These are phyloP conservation scores for Cydia pomonella DNA, from an alignment of 1,140 invertebrate species.

Conservation along the genomic window DNA sequence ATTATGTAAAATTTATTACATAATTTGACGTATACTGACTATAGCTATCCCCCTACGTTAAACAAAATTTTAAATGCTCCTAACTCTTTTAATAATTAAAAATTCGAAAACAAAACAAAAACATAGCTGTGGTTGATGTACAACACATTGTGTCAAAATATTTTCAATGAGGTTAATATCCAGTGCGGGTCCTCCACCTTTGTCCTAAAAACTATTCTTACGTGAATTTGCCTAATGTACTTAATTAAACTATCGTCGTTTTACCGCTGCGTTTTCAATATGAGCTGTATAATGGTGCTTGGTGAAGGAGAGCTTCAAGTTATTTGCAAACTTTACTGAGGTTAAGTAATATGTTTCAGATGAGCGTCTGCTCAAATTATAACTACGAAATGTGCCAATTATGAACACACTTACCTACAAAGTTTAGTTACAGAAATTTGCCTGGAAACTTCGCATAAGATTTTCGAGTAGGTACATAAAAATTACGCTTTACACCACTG, in stretches of 20 bases:
- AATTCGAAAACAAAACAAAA: too few species aligned
- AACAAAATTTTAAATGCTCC: too few species aligned
- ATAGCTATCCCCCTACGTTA: too few species aligned
- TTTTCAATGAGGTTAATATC: too few species aligned
- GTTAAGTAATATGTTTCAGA: constrained; percentile 3
- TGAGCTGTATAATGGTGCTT: not conserved
- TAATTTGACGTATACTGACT: too few species aligned
- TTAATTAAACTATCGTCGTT: not conserved
- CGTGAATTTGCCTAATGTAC: not conserved
- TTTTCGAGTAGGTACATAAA: not conserved
- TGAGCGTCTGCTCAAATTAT: not conserved
- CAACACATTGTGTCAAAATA: too few species aligned
- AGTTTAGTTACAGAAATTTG: not conserved
- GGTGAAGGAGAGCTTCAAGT: not conserved
- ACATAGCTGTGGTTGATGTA: too few species aligned
- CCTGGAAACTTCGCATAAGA: not conserved
- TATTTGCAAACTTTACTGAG: constrained; percentile 16
- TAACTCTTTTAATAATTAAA: too few species aligned
- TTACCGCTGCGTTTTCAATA: not conserved
- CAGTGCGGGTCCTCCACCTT: too few species aligned
- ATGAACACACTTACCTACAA: not conserved
- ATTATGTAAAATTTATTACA: too few species aligned
- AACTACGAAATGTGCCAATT: constrained; percentile 8
- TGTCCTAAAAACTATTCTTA: too few species aligned
- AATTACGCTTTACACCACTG: not conserved